Conservation (phyloP, 2,797 vertebrate genomes). For the Pseudochirops corinnae region DNA sequence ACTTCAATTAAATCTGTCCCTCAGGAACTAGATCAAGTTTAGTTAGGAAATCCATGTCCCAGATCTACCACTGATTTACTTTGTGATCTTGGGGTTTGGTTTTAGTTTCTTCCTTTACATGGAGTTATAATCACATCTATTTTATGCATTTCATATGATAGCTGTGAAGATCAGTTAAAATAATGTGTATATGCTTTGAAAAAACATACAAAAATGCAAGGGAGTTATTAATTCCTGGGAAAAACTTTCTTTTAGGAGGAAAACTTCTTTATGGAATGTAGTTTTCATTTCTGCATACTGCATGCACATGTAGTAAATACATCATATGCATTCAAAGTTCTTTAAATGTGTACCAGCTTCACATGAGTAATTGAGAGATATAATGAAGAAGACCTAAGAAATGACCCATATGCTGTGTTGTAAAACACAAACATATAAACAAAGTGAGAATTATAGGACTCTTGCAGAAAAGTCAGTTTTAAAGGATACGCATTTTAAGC, state of each 20-base stretch:
- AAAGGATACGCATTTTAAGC: constrained; percentile 62
- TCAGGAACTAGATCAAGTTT: background rate
- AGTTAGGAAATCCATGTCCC: too few relatives aligned
- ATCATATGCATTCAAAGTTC: constrained; percentile 35
- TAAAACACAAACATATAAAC: constrained; percentile 64
- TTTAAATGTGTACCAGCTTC: constrained; percentile 42
- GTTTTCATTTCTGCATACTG: background rate
- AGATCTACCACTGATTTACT: background rate
- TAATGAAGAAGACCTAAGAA: constrained; percentile 50
- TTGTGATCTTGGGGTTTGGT: background rate
- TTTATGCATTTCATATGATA: background rate
- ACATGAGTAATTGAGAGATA: constrained; percentile 3
- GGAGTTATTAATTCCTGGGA: constrained; percentile 18
- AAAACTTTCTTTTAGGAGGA: constrained; percentile 44
- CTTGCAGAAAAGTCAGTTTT: constrained; percentile 57
- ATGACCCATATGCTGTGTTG: constrained; percentile 46
- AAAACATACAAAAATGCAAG: constrained; percentile 27
- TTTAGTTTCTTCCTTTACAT: constrained; percentile 9
- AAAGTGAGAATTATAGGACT: constrained; percentile 43
- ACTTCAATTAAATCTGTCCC: constrained; percentile 12
- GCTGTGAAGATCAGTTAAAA: constrained; percentile 26
- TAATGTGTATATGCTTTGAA: constrained; percentile 12
- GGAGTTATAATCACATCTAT: background rate
- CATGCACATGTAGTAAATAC: constrained; percentile 23
- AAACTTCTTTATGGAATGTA: constrained; percentile 26